Evolutionary conservation across 1,140 invertebrate genomes (phyloP).

Genomic region (Eubasilissa regina): DNA sequence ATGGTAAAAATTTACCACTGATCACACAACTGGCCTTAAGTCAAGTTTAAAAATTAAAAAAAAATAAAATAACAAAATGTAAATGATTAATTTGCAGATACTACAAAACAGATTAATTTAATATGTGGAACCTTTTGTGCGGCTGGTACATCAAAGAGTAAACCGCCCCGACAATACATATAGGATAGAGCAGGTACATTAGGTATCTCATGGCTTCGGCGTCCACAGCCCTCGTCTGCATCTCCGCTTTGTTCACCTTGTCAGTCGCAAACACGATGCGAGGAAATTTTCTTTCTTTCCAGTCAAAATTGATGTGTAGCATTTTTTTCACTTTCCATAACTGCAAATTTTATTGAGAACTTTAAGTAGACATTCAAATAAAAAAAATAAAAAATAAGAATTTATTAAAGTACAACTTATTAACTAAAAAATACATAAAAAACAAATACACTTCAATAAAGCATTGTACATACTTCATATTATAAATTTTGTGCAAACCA

Average conservation of each 20-base stretch:
- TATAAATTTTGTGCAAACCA: no score
- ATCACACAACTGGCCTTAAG: no score
- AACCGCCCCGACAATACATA: constrained; percentile 87
- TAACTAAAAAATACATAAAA: no score
- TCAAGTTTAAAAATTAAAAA: no score
- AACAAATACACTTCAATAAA: no score
- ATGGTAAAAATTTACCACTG: no score
- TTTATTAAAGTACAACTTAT: no score
- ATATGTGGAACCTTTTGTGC: constrained; percentile 82
- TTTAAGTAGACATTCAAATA: no score
- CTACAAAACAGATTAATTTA: background rate
- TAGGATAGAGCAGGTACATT: constrained; percentile 92
- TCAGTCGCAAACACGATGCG: constrained; percentile 67
- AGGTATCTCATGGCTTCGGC: constrained; percentile 93
- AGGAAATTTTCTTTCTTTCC: constrained; percentile 63
- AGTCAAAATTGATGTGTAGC: constrained; percentile 80
- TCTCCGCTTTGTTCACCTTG: constrained; percentile 78
- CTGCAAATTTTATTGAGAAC: constrained; percentile 66
- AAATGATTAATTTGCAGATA: no score
- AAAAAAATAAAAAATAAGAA: no score
- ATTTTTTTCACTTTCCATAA: constrained; percentile 97
- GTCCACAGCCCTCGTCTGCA: constrained; percentile 88
- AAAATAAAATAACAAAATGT: no score
- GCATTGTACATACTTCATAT: no score
- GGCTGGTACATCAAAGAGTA: constrained; percentile 95